These are phyloP conservation scores for Poeciliopsis turrubarensis DNA, from an alignment of 2,113 vertebrate genomes.

Conservation along the genomic window DNA sequence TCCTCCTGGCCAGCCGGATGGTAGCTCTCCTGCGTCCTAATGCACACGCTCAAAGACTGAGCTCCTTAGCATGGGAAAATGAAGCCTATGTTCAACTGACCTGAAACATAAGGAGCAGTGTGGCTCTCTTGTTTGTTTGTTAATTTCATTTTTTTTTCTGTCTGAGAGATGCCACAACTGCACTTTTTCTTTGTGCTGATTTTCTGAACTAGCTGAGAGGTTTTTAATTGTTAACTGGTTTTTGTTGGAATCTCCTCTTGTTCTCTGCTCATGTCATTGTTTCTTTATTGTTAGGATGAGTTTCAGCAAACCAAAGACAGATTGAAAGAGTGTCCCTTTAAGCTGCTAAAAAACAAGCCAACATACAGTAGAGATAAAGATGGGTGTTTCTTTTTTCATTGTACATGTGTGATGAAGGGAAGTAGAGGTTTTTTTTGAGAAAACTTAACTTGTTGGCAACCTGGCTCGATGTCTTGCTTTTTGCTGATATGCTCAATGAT, in stretches of 20 bases:
- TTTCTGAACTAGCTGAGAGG: constrained; percentile 73
- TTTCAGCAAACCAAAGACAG: constrained; percentile 82
- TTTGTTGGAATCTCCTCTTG: constrained; percentile 53
- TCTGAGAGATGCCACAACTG: constrained; percentile 63
- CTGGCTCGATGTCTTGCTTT: constrained; percentile 58
- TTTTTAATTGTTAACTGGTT: constrained; percentile 55
- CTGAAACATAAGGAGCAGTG: constrained; percentile 62
- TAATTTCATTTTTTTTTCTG: constrained; percentile 23
- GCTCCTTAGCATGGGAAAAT: constrained; percentile 82
- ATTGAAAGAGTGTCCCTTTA: constrained; percentile 80
- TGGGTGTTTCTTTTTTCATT: constrained; percentile 45
- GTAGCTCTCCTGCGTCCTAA: constrained; percentile 86
- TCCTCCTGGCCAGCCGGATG: constrained; percentile 76
- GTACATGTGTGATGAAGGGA: constrained; percentile 57
- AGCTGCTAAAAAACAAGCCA: constrained; percentile 66
- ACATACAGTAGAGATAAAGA: constrained; percentile 58
- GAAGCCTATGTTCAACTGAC: constrained; percentile 75
- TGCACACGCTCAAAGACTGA: constrained; percentile 86
- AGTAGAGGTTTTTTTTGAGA: constrained; percentile 27
- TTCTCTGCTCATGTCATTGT: constrained; percentile 57
- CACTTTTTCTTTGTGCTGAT: constrained; percentile 69
- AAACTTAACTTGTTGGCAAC: constrained; percentile 44
- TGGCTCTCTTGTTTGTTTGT: constrained; percentile 55
- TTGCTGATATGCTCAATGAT: constrained; percentile 60
- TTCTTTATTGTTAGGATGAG: constrained; percentile 54